Conservation (phyloP, 2,113 vertebrate genomes). For the Cheilinus undulatus region DNA sequence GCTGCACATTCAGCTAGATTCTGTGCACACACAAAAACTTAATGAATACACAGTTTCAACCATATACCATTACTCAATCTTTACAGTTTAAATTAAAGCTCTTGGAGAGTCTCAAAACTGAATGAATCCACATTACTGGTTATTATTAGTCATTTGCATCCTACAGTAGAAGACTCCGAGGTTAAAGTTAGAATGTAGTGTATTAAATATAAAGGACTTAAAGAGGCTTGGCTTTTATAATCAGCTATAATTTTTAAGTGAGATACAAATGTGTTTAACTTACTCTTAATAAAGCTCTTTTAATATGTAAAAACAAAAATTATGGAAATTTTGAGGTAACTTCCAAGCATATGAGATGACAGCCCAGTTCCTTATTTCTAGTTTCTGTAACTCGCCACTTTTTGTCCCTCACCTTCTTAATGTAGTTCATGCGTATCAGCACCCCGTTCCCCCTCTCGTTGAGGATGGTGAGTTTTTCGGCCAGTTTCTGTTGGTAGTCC, state of each 20-base stretch:
- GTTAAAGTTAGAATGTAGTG: neutral
- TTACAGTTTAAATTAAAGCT: neutral
- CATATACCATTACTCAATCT: neutral
- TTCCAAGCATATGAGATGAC: neutral
- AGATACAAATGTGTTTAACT: neutral
- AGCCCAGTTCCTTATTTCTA: slow-evolving; percentile 69
- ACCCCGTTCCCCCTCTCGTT: slow-evolving; percentile 91
- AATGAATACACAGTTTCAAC: neutral
- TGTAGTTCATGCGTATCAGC: slow-evolving; percentile 91
- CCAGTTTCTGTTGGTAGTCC: slow-evolving; percentile 91
- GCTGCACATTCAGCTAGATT: neutral
- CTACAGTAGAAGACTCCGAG: neutral
- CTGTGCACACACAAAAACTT: neutral
- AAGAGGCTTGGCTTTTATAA: neutral
- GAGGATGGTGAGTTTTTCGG: slow-evolving; percentile 92
- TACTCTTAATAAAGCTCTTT: too few relatives aligned
- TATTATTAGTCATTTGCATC: neutral
- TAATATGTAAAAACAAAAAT: too few relatives aligned
- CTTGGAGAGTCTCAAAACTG: neutral
- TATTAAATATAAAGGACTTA: neutral
- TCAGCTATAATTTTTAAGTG: too few relatives aligned
- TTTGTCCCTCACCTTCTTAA: slow-evolving; percentile 90
- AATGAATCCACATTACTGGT: neutral
- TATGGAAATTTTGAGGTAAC: neutral
- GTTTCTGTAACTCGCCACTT: neutral